These are phyloP conservation scores for Acrobasis consociella DNA, from an alignment of 2,888 invertebrate species.

Conservation along the genomic window DNA sequence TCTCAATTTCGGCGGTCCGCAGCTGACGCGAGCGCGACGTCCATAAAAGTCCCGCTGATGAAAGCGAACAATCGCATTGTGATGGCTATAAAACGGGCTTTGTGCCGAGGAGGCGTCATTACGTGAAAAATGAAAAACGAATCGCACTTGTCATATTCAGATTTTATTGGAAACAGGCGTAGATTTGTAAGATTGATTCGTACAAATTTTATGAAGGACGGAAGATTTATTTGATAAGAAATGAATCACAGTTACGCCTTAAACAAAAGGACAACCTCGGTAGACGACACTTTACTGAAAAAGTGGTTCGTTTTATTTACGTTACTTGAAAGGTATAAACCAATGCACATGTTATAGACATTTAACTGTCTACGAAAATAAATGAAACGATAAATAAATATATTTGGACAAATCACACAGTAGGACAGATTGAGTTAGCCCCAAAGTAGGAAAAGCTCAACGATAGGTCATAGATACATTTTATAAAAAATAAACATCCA, in stretches of 20 bases:
- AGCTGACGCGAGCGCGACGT: constrained; percentile 72
- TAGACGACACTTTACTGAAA: too few relatives aligned
- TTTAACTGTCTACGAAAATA: too few relatives aligned
- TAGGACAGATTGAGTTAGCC: too few relatives aligned
- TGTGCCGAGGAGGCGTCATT: constrained; percentile 61
- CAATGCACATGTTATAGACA: too few relatives aligned
- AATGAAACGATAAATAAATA: too few relatives aligned
- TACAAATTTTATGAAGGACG: constrained; percentile 33
- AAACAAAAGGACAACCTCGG: too few relatives aligned
- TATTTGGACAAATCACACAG: too few relatives aligned
- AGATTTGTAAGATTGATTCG: constrained; percentile 44
- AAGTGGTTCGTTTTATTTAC: too few relatives aligned
- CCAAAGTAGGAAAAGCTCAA: too few relatives aligned
- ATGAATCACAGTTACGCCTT: not conserved
- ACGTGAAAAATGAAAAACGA: constrained; percentile 77
- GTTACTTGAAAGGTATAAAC: too few relatives aligned
- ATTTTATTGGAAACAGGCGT: constrained; percentile 51
- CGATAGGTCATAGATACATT: too few relatives aligned
- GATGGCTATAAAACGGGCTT: constrained; percentile 74
- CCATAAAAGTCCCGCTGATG: constrained; percentile 74
- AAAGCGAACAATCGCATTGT: constrained; percentile 80
- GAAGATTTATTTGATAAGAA: constrained; percentile 28
- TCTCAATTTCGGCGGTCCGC: constrained; percentile 72
- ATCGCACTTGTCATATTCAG: constrained; percentile 71
- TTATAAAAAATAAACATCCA: too few relatives aligned